Percentiles rank a stretch among this genome's conserved stretches.
These are phyloP conservation scores for Metallyticus violacea DNA, from an alignment of 2,888 invertebrate species.

Conservation along the genomic window DNA sequence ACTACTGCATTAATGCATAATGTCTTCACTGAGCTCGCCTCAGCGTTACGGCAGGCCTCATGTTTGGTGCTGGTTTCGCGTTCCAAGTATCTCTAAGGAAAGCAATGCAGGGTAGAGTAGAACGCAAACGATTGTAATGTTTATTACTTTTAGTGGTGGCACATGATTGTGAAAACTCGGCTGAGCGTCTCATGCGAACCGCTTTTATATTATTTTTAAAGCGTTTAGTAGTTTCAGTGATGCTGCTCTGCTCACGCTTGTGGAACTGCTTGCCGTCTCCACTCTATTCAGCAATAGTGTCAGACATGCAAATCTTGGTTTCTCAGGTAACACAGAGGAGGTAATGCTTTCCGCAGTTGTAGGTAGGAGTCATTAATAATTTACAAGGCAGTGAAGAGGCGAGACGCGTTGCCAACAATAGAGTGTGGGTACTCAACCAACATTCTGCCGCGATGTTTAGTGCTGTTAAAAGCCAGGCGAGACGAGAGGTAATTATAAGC, in stretches of 20 bases:
- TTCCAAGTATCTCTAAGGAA: too few relatives aligned
- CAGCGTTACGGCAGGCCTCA: too few relatives aligned
- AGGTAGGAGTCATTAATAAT: not conserved
- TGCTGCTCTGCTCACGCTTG: not conserved
- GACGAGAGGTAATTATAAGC: not conserved
- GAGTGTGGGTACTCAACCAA: not conserved
- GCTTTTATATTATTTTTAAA: not conserved
- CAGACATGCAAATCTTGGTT: not conserved
- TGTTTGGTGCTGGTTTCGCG: too few relatives aligned
- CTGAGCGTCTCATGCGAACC: too few relatives aligned
- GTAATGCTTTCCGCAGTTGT: not conserved
- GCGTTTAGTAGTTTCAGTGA: not conserved
- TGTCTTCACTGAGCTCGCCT: too few relatives aligned
- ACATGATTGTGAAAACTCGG: too few relatives aligned
- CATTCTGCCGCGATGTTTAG: not conserved
- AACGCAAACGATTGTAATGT: too few relatives aligned
- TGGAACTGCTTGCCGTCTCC: not conserved
- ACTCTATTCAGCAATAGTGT: too few relatives aligned
- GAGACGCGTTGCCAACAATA: not conserved
- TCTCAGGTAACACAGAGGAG: not conserved
- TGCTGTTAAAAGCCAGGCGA: not conserved
- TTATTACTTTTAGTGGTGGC: too few relatives aligned
- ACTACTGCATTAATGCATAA: too few relatives aligned
- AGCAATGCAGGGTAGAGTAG: too few relatives aligned
- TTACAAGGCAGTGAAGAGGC: not conserved